Evolutionary conservation across 30 jellyfish, hydroid and myxozoan species (phyloP).

Genomic region (Aurelia coerulea): DNA sequence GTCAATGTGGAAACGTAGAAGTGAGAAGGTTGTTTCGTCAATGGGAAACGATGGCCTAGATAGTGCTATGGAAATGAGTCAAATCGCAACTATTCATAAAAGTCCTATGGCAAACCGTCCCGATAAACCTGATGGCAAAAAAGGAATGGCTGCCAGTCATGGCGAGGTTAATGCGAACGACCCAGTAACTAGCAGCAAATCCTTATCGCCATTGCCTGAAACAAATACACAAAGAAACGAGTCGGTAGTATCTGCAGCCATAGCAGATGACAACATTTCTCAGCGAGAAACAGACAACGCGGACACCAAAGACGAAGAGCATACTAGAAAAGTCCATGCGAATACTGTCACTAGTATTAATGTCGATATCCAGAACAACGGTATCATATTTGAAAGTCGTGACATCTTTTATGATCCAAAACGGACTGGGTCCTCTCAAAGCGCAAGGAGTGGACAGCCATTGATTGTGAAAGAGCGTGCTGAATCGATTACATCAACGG

Average conservation of each 20-base stretch:
- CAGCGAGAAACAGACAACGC: neutral
- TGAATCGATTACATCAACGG: neutral
- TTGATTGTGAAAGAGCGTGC: slow-evolving; percentile 13
- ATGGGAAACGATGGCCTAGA: neutral
- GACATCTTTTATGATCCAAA: slow-evolving; percentile 27
- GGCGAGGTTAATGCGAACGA: slow-evolving; percentile 1
- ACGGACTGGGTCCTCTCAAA: slow-evolving; percentile 1
- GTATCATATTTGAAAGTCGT: slow-evolving; percentile 3
- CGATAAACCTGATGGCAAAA: neutral
- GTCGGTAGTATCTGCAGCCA: too few relatives aligned
- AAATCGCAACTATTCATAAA: slow-evolving; percentile 16
- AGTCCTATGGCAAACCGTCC: slow-evolving; percentile 22
- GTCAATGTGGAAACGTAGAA: slow-evolving; percentile 50
- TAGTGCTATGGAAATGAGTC: slow-evolving; percentile 43
- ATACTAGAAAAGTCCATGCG: too few relatives aligned
- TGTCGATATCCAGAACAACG: neutral
- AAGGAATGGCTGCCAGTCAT: neutral
- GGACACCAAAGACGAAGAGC: neutral
- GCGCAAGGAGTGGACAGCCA: neutral
- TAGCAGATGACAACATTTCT: too few relatives aligned
- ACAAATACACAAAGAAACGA: neutral
- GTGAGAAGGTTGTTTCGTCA: neutral
- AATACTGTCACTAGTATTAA: too few relatives aligned
- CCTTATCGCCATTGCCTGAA: slow-evolving; percentile 7
- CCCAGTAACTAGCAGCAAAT: neutral